phyloP scores from a whole-genome alignment of 2,888 invertebrate species.

The Parnassius glacialis region DNA sequence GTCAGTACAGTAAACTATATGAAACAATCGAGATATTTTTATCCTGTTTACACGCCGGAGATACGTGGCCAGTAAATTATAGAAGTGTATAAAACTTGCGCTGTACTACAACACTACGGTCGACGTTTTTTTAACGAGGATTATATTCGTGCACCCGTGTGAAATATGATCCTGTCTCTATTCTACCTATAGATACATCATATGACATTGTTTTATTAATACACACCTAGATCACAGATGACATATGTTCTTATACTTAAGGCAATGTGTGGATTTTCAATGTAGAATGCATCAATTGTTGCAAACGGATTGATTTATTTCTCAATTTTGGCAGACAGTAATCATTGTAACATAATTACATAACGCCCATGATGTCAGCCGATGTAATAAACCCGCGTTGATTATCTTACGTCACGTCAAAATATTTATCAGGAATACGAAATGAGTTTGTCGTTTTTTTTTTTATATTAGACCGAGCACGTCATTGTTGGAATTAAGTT shows the following conservation, averaged over 20 bases:
- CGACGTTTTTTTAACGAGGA: slow-evolving; percentile 7
- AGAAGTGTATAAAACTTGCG: slow-evolving; percentile 30
- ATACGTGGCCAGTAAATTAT: slow-evolving; percentile 39
- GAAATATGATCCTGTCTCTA: slow-evolving; percentile 10
- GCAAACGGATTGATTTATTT: slow-evolving; percentile 55
- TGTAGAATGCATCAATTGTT: slow-evolving; percentile 41
- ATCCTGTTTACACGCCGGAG: slow-evolving; percentile 50
- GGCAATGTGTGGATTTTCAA: slow-evolving; percentile 22
- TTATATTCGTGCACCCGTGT: slow-evolving; percentile 7
- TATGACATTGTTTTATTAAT: slow-evolving; percentile 23
- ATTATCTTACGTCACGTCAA: slow-evolving; percentile 53
- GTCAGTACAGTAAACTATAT: slow-evolving; percentile 56
- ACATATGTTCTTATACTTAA: slow-evolving; percentile 33
- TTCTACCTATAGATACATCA: slow-evolving; percentile 10
- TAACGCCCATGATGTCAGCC: slow-evolving; percentile 54
- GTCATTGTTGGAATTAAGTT: slow-evolving; percentile 43
- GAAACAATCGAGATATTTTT: slow-evolving; percentile 70
- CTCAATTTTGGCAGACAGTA: slow-evolving; percentile 54
- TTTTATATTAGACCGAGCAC: slow-evolving; percentile 43
- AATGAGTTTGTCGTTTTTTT: slow-evolving; percentile 39
- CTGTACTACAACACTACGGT: slow-evolving; percentile 2
- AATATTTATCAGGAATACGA: slow-evolving; percentile 47
- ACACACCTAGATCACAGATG: slow-evolving; percentile 12
- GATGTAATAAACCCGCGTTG: slow-evolving; percentile 55
- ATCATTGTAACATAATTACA: slow-evolving; percentile 54